Percentiles rank a stretch among this genome's conserved stretches.
Evolutionary conservation across 2,888 invertebrate genomes (phyloP).

Genomic region (Lumbricus terrestris): DNA sequence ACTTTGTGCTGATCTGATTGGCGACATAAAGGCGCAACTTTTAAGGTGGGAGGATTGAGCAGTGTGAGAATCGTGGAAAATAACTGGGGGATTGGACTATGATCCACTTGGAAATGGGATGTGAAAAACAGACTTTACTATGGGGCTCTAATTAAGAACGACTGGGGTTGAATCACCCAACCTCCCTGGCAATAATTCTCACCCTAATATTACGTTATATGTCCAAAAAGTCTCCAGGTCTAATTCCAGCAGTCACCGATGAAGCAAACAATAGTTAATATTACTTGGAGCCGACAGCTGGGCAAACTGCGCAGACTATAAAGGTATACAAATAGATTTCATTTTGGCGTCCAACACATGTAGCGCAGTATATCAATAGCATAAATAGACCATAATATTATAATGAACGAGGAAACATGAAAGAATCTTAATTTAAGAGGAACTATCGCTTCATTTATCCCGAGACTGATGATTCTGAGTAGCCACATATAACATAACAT

Average conservation of each 20-base stretch:
- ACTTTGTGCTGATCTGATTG: not conserved
- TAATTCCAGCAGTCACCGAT: not conserved
- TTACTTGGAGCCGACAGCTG: not conserved
- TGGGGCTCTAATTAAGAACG: too few species aligned
- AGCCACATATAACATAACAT: not conserved
- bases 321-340: not conserved
- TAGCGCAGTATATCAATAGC: too few species aligned
- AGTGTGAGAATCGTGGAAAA: too few species aligned
- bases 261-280: not conserved
- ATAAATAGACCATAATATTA: too few species aligned
- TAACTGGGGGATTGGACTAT: too few species aligned
- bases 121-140: too few species aligned
- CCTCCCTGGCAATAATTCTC: too few species aligned
- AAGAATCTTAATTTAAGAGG: not conserved
- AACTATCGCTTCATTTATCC: not conserved
- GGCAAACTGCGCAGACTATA: not conserved
- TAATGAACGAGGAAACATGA: not conserved
- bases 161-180: too few species aligned
- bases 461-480: not conserved
- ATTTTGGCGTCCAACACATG: not conserved
- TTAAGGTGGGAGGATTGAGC: not conserved
- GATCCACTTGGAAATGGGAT: too few species aligned
- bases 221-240: not conserved
- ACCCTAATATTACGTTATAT: too few species aligned
- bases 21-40: not conserved